Conservation (phyloP, 2,113 vertebrate genomes). For the Charadrius vociferus region DNA sequence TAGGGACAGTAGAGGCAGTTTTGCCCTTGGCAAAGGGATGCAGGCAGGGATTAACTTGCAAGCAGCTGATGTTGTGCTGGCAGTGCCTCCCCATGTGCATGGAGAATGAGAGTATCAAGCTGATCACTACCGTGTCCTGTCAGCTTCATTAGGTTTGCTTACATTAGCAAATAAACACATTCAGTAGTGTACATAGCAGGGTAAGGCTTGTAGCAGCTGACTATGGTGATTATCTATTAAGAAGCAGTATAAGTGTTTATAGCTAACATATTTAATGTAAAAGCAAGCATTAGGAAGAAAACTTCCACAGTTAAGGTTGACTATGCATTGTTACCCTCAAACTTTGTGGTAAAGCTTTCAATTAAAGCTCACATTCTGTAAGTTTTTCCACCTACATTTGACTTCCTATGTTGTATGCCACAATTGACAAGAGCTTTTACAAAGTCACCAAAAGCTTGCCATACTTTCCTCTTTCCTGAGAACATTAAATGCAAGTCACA, state of each 20-base stretch:
- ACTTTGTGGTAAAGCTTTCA: neutral
- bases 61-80: neutral
- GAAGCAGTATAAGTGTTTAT: neutral
- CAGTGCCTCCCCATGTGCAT: neutral
- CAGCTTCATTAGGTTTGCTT: neutral
- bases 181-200: rapidly evolving
- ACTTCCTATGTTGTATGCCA: neutral
- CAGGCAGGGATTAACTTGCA: neutral
- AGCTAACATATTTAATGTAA: neutral
- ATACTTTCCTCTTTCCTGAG: neutral
- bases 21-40: neutral
- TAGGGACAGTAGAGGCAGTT: neutral
- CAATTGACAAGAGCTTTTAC: neutral
- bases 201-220: neutral
- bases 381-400: neutral
- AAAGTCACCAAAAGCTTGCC: neutral
- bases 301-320: neutral
- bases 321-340: neutral
- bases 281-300: neutral
- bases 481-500: neutral
- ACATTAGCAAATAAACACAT: neutral
- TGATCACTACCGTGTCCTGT: neutral
- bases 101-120: neutral
- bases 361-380: neutral
- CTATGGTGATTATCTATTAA: neutral